A percentile compares a stretch with the other conserved stretches of the same genome.
Evolutionary conservation across 2,888 invertebrate species (phyloP).

Genomic region (Dromius quadrimaculatus): DNA sequence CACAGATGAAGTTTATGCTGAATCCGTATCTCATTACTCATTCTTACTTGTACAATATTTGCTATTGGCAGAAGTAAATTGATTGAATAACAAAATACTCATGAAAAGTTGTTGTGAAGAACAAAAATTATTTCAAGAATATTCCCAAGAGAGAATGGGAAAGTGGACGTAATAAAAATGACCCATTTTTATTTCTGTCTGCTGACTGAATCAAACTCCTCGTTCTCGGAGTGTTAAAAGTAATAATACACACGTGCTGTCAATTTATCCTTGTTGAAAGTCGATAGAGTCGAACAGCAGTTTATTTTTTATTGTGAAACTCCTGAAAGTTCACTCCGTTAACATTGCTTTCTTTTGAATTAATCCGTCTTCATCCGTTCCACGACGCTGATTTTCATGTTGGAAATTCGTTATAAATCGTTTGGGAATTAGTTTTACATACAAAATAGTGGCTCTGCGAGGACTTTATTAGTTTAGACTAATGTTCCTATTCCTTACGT

Average conservation of each 20-base stretch:
- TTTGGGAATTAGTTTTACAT: constrained; percentile 23
- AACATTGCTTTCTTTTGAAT: constrained; percentile 38
- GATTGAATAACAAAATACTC: too few species aligned
- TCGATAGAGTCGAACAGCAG: constrained; percentile 35
- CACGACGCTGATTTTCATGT: constrained; percentile 6
- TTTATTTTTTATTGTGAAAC: constrained; percentile 39
- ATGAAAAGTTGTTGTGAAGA: not conserved
- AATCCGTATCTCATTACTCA: too few species aligned
- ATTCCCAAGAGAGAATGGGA: not conserved
- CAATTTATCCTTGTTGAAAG: constrained; percentile 36
- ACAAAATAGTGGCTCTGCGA: constrained; percentile 29
- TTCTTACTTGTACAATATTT: too few species aligned
- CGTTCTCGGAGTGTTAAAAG: constrained; percentile 21
- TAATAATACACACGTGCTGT: constrained; percentile 46
- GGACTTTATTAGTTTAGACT: constrained; percentile 40
- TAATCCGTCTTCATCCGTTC: constrained; percentile 42
- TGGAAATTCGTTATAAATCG: constrained; percentile 8
- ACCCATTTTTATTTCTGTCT: not conserved
- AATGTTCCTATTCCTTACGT: constrained; percentile 35
- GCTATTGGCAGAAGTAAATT: too few species aligned
- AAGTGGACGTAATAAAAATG: not conserved
- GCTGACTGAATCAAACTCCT: constrained; percentile 12
- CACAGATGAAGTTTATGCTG: too few species aligned
- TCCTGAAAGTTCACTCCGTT: constrained; percentile 30
- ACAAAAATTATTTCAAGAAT: not conserved